Base-by-base conservation (phyloP, 2,113 vertebrate genomes). In the Clarias batrachus region DNA sequence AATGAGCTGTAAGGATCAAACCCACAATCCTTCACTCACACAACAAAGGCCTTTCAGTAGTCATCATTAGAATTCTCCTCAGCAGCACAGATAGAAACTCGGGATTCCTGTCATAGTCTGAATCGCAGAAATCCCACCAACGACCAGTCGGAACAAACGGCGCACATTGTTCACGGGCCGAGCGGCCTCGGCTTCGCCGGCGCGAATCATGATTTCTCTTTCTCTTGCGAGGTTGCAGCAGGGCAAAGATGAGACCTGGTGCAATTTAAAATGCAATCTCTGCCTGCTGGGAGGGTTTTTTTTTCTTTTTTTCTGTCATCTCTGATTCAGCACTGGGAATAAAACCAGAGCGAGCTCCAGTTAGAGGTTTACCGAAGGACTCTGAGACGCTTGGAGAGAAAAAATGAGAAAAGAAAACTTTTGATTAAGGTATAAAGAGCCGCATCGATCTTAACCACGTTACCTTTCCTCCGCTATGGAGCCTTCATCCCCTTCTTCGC, bases 381-480 rank as follows among this genome's bases (percentile, higher is more conserved):
- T 57, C 48, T 0, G 23, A 25, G 57, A 25, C 19, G 14, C 41
- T 48, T 70, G 0, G n/a, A 37, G 4, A 17, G 52, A 81, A 19
- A 52, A 54, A 63, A 54, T 6, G 10, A 3, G 21, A 59, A 60
- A 33, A 11, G 8, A 57, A 80, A 80, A 37, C 30, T 33, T 60
- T 79, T 21, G 16, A 12, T 60, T 19, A 33, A 21, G 27, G 25
- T 21, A 3, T 17, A n/a, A 37, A 60, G 57, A 33, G 54, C 85
- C 21, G 4, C 57, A 48, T 16, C 1, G 21, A 74, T 66, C 60
- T 52, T 6, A 8, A 48, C 23, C 11, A 27, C 23, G 56, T 92
- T 94, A 95, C 94, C 95, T 93, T 90, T 77, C 82, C 63, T 66
- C 88, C 73, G 86, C 89, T 73, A 14, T 87, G 52, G 90, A 85